Evolutionary conservation across 1,140 invertebrate species (phyloP).

Genomic region (Lasaia peninsularis): DNA sequence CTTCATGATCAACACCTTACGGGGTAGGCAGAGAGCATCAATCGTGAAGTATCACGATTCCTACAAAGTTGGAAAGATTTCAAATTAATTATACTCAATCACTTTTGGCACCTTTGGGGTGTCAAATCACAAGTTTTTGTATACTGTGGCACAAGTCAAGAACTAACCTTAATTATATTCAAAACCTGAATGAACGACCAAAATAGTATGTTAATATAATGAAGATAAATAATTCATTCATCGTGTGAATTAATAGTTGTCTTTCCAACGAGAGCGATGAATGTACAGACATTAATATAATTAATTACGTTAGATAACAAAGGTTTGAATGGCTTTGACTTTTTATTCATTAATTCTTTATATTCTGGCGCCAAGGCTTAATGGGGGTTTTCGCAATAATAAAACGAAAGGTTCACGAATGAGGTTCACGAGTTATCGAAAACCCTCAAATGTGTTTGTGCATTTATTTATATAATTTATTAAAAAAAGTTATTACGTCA

Average conservation of each 20-base stretch:
- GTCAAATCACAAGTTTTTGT: background rate
- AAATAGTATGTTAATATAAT: slow-evolving; percentile 10
- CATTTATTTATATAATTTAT: too few species aligned
- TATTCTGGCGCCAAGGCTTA: slow-evolving; percentile 14
- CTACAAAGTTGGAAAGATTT: background rate
- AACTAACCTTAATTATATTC: slow-evolving; percentile 6
- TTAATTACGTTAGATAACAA: slow-evolving; percentile 50
- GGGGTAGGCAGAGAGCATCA: too few species aligned
- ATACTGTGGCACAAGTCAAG: background rate
- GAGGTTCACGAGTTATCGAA: too few species aligned
- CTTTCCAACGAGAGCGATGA: slow-evolving; percentile 27
- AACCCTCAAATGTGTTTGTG: too few species aligned
- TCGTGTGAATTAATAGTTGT: slow-evolving; percentile 11
- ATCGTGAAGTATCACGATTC: too few species aligned
- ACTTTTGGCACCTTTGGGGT: background rate
- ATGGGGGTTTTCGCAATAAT: slow-evolving; percentile 11
- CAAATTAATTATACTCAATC: background rate
- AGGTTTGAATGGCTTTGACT: slow-evolving; percentile 26
- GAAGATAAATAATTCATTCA: slow-evolving; percentile 8
- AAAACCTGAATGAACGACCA: slow-evolving; percentile 4
- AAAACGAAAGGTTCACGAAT: too few species aligned
- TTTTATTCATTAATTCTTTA: background rate
- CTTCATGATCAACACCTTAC: too few species aligned
- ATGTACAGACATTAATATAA: slow-evolving; percentile 55
- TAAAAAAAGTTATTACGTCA: too few species aligned